Base-by-base conservation (phyloP, 2,888 invertebrate genomes). In the Ametastegia equiseti region DNA sequence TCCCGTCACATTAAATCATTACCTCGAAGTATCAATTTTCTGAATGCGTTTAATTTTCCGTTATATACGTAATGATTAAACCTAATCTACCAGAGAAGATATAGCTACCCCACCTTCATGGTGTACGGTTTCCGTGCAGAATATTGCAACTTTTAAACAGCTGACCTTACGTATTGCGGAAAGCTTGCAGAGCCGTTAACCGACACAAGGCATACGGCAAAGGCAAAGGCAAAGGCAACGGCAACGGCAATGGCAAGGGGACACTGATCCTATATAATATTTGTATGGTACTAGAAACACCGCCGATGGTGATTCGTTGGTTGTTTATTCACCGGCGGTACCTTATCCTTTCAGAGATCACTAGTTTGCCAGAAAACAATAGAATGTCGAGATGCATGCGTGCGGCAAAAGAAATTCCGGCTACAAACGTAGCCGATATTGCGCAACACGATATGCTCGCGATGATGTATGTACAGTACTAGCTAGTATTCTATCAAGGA, bases 111-210 rank as follows among this genome's bases (percentile, higher is more conserved):
- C 71, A 47, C 71, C 45, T 71, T 75, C 7, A 47, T 27, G 54
- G 54, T 54, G n/a, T 75, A 45, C 36, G 57, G 19, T 30, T 54
- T 23, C 50, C 23, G 7, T 57, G 75, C 27, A 23, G 82, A 85
- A 85, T 88, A 88, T 89, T 82, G 89, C 87, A 88, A 88, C 89
- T 90, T 89, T 88, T 88, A 87, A 88, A 89, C 88, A 88, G 86
- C 85, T 54, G 36, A 75, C 54, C 54, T 11, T 23, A 13, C 30
- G 54, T 23, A 15, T 54, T 54, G 36, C 75, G n/a, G 36, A 39
- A 36, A 75, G 33, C 50, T 71, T 45, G 69, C 63, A 19, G 80
- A 80, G 54, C 80, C 83, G 84, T 82, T 83, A 83, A 78, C 84
- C 83, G 83, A 80, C 85, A 82, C 85, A 80, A 84, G 79, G 80